These are phyloP conservation scores for Gymnoscelis rufifasciata DNA, from an alignment of 2,888 invertebrate genomes.

Conservation along the genomic window DNA sequence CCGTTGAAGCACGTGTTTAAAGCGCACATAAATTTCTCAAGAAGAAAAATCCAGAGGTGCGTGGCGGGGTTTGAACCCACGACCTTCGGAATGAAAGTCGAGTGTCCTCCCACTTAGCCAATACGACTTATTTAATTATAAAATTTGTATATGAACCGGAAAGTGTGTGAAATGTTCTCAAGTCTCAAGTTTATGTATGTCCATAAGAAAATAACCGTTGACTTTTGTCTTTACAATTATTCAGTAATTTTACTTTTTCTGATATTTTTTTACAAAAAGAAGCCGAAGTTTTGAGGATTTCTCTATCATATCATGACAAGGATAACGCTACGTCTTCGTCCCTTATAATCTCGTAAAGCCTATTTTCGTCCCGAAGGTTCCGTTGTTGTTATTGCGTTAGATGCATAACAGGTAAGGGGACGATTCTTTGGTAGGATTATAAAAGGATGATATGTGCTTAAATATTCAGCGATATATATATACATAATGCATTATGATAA, in stretches of 20 bases:
- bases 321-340: conserved; percentile 31
- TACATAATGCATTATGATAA: too few species aligned
- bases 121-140: too few species aligned
- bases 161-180: not conserved
- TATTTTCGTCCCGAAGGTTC: conserved; percentile 42
- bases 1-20: too few species aligned
- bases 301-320: conserved; percentile 6
- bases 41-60: too few species aligned
- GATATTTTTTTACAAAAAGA: too few species aligned
- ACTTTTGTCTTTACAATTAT: too few species aligned
- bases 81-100: too few species aligned
- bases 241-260: too few species aligned
- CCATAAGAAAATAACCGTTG: not conserved
- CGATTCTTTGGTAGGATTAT: conserved; percentile 11
- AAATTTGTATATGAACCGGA: not conserved
- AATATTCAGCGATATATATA: not conserved
- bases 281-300: not conserved
- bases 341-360: conserved; percentile 55
- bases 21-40: too few species aligned
- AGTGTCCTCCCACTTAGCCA: too few species aligned
- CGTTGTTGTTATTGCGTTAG: conserved; percentile 36
- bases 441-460: not conserved
- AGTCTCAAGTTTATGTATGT: not conserved
- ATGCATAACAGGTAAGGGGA: conserved; percentile 30
- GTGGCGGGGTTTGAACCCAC: too few species aligned